phyloP scores from a whole-genome alignment of 1,140 invertebrate species.

The Monomorium pharaonis region DNA sequence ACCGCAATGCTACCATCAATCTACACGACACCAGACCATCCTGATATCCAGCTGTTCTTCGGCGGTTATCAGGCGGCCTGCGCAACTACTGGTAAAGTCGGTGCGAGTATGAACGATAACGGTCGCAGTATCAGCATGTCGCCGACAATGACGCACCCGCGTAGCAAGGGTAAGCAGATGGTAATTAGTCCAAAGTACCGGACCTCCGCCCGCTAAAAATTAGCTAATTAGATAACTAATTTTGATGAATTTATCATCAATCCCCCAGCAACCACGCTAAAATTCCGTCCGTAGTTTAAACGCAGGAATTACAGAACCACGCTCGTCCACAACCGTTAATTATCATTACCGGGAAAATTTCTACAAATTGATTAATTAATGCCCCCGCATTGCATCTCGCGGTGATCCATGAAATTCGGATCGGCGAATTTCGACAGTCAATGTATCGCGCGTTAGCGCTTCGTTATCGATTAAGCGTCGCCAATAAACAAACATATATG shows the following conservation, averaged over 20 bases:
- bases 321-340: too few relatives aligned
- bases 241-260: conserved; percentile 24
- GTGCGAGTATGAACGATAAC: conserved; percentile 86
- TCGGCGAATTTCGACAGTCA: neutral
- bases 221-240: conserved; percentile 26
- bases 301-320: neutral
- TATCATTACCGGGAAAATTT: conserved; percentile 29
- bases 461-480: neutral
- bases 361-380: conserved; percentile 40
- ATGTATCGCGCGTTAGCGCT: neutral
- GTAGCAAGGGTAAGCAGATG: conserved; percentile 84
- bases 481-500: neutral
- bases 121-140: conserved; percentile 85
- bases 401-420: neutral
- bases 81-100: conserved; percentile 85
- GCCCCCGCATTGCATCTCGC: neutral
- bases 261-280: neutral
- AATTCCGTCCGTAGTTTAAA: conserved; percentile 32
- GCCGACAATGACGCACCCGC: conserved; percentile 85
- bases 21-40: conserved; percentile 86
- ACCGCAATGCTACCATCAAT: conserved; percentile 88
- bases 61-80: conserved; percentile 88
- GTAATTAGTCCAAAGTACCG: neutral
- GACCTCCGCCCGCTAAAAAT: neutral
- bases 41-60: conserved; percentile 90